A percentile compares a stretch with the other conserved stretches of the same genome.
These are phyloP conservation scores for Polyommatus iphigenia DNA, from an alignment of 2,888 invertebrate species.

Conservation along the genomic window DNA sequence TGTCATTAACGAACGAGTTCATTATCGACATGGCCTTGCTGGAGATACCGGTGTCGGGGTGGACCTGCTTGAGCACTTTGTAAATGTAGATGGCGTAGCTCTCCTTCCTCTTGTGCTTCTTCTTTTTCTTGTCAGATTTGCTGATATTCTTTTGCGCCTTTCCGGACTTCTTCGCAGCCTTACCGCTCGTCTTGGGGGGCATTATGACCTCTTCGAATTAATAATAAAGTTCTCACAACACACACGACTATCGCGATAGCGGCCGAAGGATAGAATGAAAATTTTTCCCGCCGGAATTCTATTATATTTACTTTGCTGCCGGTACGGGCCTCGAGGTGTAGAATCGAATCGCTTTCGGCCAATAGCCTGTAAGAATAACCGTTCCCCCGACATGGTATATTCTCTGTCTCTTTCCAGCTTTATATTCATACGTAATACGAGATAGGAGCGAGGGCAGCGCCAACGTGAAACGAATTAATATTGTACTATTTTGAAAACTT, in stretches of 20 bases:
- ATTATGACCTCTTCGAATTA: too few relatives aligned
- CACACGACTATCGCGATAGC: not conserved
- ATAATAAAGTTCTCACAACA: not conserved
- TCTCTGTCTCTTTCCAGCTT: too few relatives aligned
- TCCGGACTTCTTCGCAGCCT: slow-evolving; percentile 74
- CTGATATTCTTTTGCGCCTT: slow-evolving; percentile 80
- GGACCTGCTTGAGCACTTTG: slow-evolving; percentile 84
- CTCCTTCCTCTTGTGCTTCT: slow-evolving; percentile 78
- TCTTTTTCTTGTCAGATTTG: slow-evolving; percentile 80
- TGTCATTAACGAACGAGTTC: slow-evolving; percentile 86
- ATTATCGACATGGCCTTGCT: slow-evolving; percentile 84
- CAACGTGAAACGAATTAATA: too few relatives aligned
- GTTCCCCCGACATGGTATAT: too few relatives aligned
- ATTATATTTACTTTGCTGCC: too few relatives aligned
- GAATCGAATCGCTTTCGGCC: too few relatives aligned
- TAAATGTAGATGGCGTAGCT: slow-evolving; percentile 82
- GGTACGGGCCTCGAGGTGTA: too few relatives aligned
- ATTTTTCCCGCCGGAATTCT: too few relatives aligned
- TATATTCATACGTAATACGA: too few relatives aligned
- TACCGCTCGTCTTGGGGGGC: slow-evolving; percentile 37
- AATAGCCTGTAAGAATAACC: too few relatives aligned
- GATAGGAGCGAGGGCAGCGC: too few relatives aligned
- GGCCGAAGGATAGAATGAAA: not conserved
- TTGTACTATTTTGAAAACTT: too few relatives aligned
- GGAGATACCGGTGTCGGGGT: slow-evolving; percentile 79